phyloP scores from a whole-genome alignment of 2,888 invertebrate genomes.

The Monopis laevigella region DNA sequence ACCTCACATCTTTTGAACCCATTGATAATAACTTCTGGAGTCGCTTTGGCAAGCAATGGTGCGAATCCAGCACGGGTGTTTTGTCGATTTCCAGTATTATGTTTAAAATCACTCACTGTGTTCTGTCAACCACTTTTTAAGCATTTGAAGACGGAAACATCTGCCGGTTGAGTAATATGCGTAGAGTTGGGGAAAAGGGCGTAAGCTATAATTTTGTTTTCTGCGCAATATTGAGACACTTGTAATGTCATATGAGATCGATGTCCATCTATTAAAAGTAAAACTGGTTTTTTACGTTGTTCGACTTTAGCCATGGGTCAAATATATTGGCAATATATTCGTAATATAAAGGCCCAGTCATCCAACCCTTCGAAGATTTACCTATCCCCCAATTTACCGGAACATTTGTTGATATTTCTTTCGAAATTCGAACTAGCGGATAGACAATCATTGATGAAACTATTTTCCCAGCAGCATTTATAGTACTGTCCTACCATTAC shows the following conservation, averaged over 20 bases:
- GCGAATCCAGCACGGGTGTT: not conserved
- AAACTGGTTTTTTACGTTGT: constrained; percentile 13
- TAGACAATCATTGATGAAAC: constrained; percentile 1
- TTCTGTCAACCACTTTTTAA: not conserved
- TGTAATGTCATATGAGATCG: no score
- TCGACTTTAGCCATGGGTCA: no score
- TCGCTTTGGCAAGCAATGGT: no score
- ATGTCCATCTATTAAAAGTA: constrained; percentile 5
- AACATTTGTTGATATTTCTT: constrained; percentile 13
- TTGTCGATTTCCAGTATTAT: not conserved
- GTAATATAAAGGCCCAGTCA: constrained; percentile 15
- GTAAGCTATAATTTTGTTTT: no score
- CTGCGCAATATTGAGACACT: no score
- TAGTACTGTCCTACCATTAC: constrained; percentile 6
- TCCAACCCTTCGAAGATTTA: constrained; percentile 18
- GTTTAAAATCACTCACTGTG: not conserved
- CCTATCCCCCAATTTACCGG: constrained; percentile 16
- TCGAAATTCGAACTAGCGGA: constrained; percentile 12
- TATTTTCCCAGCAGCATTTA: constrained; percentile 8
- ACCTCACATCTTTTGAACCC: constrained; percentile 14
- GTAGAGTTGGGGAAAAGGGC: not conserved
- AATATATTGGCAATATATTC: constrained; percentile 18
- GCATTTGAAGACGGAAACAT: not conserved
- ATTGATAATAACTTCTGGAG: constrained; percentile 13
- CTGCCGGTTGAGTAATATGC: not conserved